Conservation (phyloP, 2,888 invertebrate genomes). For the Sphaerophoria rueppellii region DNA sequence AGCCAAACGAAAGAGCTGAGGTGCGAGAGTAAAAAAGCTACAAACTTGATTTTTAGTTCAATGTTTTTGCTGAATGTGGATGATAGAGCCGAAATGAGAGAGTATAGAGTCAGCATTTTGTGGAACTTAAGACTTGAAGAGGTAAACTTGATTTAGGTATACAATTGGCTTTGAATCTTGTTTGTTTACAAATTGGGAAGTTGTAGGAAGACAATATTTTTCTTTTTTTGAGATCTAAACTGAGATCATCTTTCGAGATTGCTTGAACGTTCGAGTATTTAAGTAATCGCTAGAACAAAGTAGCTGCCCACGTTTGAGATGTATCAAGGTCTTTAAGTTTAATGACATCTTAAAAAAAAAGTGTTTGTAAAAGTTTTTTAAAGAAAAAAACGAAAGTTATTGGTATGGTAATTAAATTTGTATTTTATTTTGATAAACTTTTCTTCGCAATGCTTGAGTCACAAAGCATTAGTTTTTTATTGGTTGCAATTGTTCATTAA, state of each 20-base stretch:
- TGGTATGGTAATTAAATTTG: neutral
- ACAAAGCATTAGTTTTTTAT: too few relatives aligned
- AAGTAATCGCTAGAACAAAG: neutral
- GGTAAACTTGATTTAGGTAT: conserved; percentile 23
- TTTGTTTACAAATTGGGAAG: conserved; percentile 30
- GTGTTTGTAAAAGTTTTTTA: neutral
- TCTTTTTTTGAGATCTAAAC: neutral
- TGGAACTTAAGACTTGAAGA: conserved; percentile 43
- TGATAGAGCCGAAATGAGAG: neutral
- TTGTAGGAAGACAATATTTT: neutral
- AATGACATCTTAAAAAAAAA: neutral
- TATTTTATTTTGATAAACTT: neutral
- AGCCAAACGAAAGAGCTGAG: conserved; percentile 59
- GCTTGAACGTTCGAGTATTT: neutral
- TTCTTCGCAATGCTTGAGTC: too few relatives aligned
- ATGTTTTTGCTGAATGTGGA: conserved; percentile 67
- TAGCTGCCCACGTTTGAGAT: neutral
- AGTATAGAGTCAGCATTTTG: conserved; percentile 26
- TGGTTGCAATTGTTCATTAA: too few relatives aligned
- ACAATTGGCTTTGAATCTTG: conserved; percentile 1
- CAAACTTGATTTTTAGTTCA: conserved; percentile 43
- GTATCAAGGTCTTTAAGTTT: neutral
- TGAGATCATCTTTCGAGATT: conserved; percentile 18
- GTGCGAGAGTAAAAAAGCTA: conserved; percentile 20
- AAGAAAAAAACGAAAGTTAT: conserved; percentile 17